A percentile compares a stretch with the other conserved stretches of the same genome.
Conservation (phyloP, 2,113 vertebrate species). For the Malurus melanocephalus region DNA sequence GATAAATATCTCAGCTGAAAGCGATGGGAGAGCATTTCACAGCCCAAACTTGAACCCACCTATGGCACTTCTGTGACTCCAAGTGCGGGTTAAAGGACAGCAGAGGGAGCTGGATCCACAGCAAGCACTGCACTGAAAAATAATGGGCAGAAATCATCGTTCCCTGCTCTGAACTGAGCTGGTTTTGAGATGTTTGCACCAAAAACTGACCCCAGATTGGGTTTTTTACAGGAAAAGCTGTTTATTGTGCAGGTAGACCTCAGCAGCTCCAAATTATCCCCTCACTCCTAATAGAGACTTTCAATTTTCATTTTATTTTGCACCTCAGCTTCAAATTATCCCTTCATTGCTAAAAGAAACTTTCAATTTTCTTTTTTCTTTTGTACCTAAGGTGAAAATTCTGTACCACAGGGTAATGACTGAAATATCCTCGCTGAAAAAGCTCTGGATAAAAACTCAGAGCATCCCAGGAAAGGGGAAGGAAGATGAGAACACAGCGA, state of each 20-base stretch:
- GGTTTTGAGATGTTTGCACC: fast-evolving
- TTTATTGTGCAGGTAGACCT: not conserved
- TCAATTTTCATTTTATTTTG: too few species aligned
- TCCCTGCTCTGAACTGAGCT: not conserved
- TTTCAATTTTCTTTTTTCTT: too few species aligned
- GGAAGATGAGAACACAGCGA: not conserved
- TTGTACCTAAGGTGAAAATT: conserved; percentile 75
- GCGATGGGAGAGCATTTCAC: not conserved
- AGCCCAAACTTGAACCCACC: not conserved
- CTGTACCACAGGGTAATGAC: conserved; percentile 72
- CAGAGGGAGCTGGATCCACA: conserved; percentile 31
- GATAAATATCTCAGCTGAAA: not conserved
- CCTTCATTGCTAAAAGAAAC: not conserved
- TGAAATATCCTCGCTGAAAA: conserved; percentile 70
- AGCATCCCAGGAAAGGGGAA: not conserved
- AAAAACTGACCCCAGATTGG: not conserved
- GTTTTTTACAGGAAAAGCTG: not conserved
- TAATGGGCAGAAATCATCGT: fast-evolving
- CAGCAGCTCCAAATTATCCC: too few species aligned
- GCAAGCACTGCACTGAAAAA: not conserved
- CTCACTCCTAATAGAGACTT: not conserved
- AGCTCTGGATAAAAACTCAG: conserved; percentile 53
- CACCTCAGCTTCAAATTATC: too few species aligned
- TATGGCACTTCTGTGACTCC: not conserved
- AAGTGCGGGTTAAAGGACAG: not conserved